Evolutionary conservation across 2,797 vertebrate species (phyloP).

Genomic region (Sebastes vulpes): DNA sequence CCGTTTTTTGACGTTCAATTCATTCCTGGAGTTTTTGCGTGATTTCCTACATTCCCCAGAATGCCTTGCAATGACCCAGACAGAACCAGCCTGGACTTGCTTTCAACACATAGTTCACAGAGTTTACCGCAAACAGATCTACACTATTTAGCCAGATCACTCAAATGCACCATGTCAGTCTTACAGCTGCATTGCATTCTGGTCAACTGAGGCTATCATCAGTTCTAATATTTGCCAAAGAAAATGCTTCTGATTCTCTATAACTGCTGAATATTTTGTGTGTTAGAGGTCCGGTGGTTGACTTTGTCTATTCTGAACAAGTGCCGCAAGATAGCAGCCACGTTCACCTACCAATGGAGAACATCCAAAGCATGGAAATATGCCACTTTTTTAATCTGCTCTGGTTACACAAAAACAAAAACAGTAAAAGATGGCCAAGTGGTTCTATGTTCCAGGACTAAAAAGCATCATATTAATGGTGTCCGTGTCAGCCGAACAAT

Average conservation of each 20-base stretch:
- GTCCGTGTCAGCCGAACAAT: slow-evolving; percentile 26
- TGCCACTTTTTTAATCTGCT: slow-evolving; percentile 2
- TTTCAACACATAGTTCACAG: neutral
- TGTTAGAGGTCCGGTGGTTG: neutral
- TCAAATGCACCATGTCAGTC: neutral
- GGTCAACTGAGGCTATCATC: neutral
- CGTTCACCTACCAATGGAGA: neutral
- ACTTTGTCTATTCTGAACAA: neutral
- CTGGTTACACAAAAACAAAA: slow-evolving; percentile 21
- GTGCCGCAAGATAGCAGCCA: neutral
- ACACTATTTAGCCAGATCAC: neutral
- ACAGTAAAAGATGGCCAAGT: slow-evolving; percentile 2
- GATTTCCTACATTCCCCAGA: slow-evolving; percentile 20
- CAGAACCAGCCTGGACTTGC: neutral
- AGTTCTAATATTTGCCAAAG: neutral
- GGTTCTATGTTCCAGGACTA: slow-evolving; percentile 8
- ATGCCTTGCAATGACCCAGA: neutral
- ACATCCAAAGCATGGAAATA: neutral
- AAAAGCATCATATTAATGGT: slow-evolving; percentile 28
- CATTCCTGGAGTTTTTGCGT: neutral
- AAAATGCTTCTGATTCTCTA: neutral
- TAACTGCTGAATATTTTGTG: neutral
- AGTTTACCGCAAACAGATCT: neutral
- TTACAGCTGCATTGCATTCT: neutral
- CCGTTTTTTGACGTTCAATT: neutral